These are phyloP conservation scores for Eupithecia tripunctaria DNA, from an alignment of 2,888 invertebrate genomes.

Conservation along the genomic window DNA sequence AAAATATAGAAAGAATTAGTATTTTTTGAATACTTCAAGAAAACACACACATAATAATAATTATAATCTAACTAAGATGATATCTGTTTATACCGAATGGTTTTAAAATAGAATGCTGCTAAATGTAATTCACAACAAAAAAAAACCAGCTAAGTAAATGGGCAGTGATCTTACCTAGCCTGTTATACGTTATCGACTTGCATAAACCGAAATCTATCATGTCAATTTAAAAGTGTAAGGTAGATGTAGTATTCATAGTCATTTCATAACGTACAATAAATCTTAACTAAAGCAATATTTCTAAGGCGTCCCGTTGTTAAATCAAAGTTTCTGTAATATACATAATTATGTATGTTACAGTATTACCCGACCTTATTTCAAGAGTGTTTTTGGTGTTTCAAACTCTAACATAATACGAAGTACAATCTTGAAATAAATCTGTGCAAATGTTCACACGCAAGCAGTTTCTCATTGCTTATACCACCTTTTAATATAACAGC, in stretches of 20 bases:
- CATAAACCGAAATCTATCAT: conserved; percentile 6
- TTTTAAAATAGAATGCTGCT: not conserved
- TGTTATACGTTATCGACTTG: not conserved
- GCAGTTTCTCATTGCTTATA: not conserved
- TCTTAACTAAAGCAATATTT: conserved; percentile 49
- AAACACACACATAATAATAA: no score
- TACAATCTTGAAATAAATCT: conserved; percentile 35
- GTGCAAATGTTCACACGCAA: conserved; percentile 13
- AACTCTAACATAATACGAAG: conserved; percentile 18
- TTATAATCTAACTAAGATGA: not conserved
- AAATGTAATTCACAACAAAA: not conserved
- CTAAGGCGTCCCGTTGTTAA: conserved; percentile 22
- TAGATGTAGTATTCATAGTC: no score
- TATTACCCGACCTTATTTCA: conserved; percentile 25
- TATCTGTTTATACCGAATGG: not conserved
- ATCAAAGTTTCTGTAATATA: not conserved
- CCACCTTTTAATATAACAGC: not conserved
- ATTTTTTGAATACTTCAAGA: not conserved
- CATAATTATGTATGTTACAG: no score
- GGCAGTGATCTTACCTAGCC: not conserved
- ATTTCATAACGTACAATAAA: conserved; percentile 32
- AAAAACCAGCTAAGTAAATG: not conserved
- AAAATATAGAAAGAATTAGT: not conserved
- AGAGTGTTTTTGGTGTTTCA: conserved; percentile 27
- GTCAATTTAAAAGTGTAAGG: conserved; percentile 24